phyloP scores from a whole-genome alignment of 2,113 vertebrate species.

The Hucho hucho region DNA sequence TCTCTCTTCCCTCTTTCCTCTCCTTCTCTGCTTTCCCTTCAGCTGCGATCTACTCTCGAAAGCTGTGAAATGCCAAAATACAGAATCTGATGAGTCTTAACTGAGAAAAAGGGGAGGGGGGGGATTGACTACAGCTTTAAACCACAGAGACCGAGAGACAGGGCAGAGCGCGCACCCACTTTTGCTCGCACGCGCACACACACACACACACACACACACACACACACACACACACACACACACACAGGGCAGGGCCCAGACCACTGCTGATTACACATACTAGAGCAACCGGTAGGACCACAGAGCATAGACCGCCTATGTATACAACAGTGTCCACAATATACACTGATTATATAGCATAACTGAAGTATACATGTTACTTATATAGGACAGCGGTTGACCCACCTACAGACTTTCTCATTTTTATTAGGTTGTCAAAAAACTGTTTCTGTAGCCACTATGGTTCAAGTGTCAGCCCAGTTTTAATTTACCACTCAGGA shows the following conservation, averaged over 20 bases:
- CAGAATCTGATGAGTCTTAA: slow-evolving; percentile 8
- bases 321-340: slow-evolving; percentile 7
- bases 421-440: neutral
- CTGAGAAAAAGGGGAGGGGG: slow-evolving; percentile 13
- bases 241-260: slow-evolving; percentile 10
- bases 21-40: neutral
- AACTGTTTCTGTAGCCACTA: neutral
- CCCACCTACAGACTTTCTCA: neutral
- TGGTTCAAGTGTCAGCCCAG: neutral
- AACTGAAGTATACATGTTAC: slow-evolving; percentile 6
- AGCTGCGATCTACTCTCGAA: neutral
- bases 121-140: neutral
- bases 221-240: too few relatives aligned
- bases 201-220: too few relatives aligned
- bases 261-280: slow-evolving; percentile 20
- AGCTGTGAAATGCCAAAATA: slow-evolving; percentile 28
- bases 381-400: slow-evolving; percentile 5
- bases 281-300: slow-evolving; percentile 2
- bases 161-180: too few relatives aligned
- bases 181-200: too few relatives aligned
- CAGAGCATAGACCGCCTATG: slow-evolving; percentile 11
- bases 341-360: slow-evolving; percentile 17
- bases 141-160: neutral
- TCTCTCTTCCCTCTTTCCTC: neutral
- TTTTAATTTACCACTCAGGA: slow-evolving; percentile 20